Evolutionary conservation across 1,140 invertebrate species (phyloP).

Genomic region (Drosophila ananassae): DNA sequence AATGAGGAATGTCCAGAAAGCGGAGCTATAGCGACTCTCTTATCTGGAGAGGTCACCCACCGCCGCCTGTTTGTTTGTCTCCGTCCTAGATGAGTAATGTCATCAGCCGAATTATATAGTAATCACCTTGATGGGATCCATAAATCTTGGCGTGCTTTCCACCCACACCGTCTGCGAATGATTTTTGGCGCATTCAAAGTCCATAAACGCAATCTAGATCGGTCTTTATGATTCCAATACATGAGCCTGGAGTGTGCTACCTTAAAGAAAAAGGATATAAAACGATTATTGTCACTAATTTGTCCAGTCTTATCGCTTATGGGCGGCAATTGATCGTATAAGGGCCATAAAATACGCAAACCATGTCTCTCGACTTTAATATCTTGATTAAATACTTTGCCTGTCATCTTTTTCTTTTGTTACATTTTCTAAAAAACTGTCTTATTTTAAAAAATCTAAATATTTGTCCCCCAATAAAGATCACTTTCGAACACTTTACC

Average conservation of each 20-base stretch:
- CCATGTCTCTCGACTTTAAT: no score
- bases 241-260: conserved; percentile 29
- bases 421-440: no score
- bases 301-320: conserved; percentile 5
- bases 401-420: no score
- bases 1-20: conserved; percentile 28
- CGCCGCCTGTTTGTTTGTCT: conserved; percentile 46
- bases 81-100: conserved; percentile 46
- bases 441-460: no score
- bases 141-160: conserved; percentile 25
- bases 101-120: conserved; percentile 52
- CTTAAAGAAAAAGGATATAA: conserved; percentile 30
- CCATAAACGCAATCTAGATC: conserved; percentile 18
- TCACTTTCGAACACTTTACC: no score
- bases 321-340: not conserved
- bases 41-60: conserved; percentile 59
- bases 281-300: not conserved
- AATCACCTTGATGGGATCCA: conserved; percentile 20
- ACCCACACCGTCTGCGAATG: conserved; percentile 37
- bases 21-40: conserved; percentile 20
- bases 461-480: no score
- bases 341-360: not conserved
- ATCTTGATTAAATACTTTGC: no score
- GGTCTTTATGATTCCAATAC: conserved; percentile 10
- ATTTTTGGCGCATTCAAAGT: conserved; percentile 23